Percentiles rank a stretch among this genome's conserved stretches.
These are phyloP conservation scores for Allolobophora icterica DNA, from an alignment of 2,888 invertebrate genomes.

Conservation along the genomic window DNA sequence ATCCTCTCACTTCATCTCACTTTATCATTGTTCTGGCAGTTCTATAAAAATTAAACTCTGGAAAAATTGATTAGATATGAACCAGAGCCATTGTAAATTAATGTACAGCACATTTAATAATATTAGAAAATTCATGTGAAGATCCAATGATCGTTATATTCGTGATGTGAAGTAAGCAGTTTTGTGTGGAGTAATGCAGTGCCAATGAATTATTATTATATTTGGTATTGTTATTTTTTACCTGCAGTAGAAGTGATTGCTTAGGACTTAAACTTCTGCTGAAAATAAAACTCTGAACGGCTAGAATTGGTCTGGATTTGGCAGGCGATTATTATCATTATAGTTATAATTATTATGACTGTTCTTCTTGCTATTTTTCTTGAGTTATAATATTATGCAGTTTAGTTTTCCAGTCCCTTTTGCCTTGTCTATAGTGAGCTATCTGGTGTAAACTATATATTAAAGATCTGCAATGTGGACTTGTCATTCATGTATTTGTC, in stretches of 20 bases:
- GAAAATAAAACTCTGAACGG: background rate
- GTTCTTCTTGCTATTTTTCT: background rate
- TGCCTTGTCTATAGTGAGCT: background rate
- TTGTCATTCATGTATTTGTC: background rate
- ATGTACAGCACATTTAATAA: background rate
- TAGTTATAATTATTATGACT: background rate
- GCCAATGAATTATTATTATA: background rate
- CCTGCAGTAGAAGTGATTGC: background rate
- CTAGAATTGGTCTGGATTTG: background rate
- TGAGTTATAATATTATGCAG: background rate
- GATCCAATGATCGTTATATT: background rate
- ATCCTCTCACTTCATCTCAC: background rate
- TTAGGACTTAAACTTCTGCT: background rate
- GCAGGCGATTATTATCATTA: background rate
- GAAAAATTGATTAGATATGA: background rate
- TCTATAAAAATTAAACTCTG: background rate
- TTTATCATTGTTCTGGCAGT: background rate
- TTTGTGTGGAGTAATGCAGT: too few relatives aligned
- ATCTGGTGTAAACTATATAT: background rate
- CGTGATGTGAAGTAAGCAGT: background rate
- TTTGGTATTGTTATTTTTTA: background rate
- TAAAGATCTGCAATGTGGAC: background rate
- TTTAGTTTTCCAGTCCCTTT: background rate
- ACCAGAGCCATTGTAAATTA: background rate
- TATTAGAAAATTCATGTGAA: background rate